Conservation (phyloP, 2,888 invertebrate species). For the Euclidia mi region DNA sequence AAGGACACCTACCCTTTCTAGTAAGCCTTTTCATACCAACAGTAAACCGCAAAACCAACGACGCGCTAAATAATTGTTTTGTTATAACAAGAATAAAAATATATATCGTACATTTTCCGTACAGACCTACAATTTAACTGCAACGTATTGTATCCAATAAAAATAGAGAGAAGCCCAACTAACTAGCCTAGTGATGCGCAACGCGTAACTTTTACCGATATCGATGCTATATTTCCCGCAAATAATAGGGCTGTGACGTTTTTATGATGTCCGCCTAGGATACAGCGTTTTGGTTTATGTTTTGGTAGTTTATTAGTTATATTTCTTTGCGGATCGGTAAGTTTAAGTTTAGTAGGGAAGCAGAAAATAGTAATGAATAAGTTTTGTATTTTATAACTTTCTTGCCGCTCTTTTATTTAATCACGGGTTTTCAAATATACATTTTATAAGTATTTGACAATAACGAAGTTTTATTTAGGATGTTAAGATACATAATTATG, state of each 20-base stretch:
- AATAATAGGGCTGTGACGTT: conserved; percentile 62
- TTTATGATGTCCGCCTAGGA: conserved; percentile 56
- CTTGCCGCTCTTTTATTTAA: no score
- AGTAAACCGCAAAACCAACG: no score
- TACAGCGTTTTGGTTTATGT: conserved; percentile 41
- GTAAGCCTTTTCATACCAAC: no score
- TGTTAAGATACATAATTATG: no score
- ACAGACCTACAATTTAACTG: conserved; percentile 7
- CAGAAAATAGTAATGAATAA: no score
- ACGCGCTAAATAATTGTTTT: background rate
- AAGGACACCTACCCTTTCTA: no score
- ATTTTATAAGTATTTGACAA: no score
- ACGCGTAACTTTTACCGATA: conserved; percentile 65
- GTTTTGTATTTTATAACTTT: no score
- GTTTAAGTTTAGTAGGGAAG: background rate
- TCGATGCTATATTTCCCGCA: conserved; percentile 54
- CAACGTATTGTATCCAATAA: conserved; percentile 18
- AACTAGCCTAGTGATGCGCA: conserved; percentile 46
- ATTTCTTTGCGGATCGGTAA: background rate
- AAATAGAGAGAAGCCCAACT: conserved; percentile 24
- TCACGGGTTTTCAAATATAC: no score
- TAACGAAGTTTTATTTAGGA: no score
- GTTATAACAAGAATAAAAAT: conserved; percentile 4
- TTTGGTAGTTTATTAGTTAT: conserved; percentile 14
- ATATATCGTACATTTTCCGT: no score